Evolutionary conservation across 2,888 invertebrate species (phyloP).

Genomic region (Pherbina coryleti): DNA sequence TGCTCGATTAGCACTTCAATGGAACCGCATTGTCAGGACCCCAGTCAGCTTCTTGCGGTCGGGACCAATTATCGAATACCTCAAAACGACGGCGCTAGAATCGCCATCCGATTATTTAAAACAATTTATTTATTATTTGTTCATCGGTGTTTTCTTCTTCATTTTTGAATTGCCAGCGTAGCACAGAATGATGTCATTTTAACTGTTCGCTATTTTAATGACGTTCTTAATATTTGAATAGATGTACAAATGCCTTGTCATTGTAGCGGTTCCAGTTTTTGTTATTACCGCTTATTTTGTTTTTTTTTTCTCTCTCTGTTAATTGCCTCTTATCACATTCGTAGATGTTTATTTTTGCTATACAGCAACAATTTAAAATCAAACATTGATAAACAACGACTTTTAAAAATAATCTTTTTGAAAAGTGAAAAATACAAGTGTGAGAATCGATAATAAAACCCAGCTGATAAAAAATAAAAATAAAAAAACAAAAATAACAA

Average conservation of each 20-base stretch:
- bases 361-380: conserved; percentile 6
- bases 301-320: not conserved
- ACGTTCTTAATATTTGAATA: not conserved
- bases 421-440: not conserved
- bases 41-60: too few relatives aligned
- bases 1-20: too few relatives aligned
- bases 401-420: not conserved
- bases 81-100: too few relatives aligned
- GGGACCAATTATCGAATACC: too few relatives aligned
- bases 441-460: not conserved
- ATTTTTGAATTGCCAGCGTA: not conserved
- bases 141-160: not conserved
- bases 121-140: too few relatives aligned
- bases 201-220: not conserved
- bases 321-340: not conserved
- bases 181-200: not conserved
- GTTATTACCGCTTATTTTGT: not conserved
- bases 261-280: not conserved
- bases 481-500: too few relatives aligned
- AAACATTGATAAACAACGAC: not conserved
- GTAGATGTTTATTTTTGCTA: not conserved
- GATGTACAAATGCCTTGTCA: not conserved
- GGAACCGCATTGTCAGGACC: too few relatives aligned
- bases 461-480: not conserved
- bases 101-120: too few relatives aligned